phyloP scores from a whole-genome alignment of 2,797 vertebrate species.

The Sebastes steindachneri region DNA sequence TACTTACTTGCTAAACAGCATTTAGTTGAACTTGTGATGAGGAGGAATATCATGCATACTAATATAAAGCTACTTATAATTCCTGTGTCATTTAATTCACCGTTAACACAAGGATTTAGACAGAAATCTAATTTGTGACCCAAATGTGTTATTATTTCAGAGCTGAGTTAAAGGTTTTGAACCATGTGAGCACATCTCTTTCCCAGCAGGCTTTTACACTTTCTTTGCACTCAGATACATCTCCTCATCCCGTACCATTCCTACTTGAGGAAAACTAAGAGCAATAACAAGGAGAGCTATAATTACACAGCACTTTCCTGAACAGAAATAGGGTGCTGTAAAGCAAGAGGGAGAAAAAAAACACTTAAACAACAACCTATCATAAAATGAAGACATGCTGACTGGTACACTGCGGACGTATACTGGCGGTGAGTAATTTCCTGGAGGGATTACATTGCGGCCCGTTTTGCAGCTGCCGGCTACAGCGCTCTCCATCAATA shows the following conservation, averaged over 20 bases:
- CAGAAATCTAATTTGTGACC: not conserved
- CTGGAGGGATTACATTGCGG: not conserved
- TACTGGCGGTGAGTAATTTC: not conserved
- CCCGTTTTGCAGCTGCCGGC: not conserved
- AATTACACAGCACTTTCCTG: slow-evolving; percentile 12
- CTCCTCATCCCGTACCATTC: not conserved
- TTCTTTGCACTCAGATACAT: not conserved
- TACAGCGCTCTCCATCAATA: not conserved
- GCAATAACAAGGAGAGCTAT: slow-evolving; percentile 2
- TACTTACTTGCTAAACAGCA: not conserved
- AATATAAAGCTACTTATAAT: not conserved
- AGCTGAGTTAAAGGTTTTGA: not conserved
- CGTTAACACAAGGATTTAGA: not conserved
- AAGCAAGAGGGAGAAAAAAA: not conserved
- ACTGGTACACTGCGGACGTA: not conserved
- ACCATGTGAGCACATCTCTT: not conserved
- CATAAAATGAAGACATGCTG: not conserved
- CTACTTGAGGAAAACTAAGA: not conserved
- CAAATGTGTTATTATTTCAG: not conserved
- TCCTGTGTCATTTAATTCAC: not conserved
- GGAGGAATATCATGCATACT: not conserved
- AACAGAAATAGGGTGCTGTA: not conserved
- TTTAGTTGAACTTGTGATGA: slow-evolving; percentile 5
- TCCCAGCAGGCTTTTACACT: not conserved
- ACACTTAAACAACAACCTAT: slow-evolving; percentile 1